Evolutionary conservation across 2,888 invertebrate genomes (phyloP).

Genomic region (Tetranychus piercei): DNA sequence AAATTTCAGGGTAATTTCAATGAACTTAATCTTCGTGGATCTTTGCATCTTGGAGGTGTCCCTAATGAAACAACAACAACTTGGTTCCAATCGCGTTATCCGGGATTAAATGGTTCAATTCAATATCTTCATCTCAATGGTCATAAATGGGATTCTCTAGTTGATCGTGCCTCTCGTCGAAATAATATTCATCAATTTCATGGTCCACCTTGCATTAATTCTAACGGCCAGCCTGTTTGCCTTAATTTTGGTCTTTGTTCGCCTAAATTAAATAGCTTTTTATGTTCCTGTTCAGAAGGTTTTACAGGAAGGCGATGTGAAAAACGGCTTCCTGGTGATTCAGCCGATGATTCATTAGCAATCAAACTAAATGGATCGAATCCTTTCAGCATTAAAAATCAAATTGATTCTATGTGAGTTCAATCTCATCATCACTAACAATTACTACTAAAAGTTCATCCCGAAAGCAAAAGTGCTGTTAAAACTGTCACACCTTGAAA

Average conservation of each 20-base stretch:
- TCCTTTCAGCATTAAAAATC: background rate
- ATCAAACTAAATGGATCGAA: background rate
- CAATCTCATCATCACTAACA: background rate
- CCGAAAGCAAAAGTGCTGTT: too few relatives aligned
- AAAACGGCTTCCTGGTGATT: background rate
- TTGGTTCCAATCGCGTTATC: background rate
- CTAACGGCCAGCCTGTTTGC: background rate
- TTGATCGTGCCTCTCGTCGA: conserved; percentile 28
- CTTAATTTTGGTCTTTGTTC: background rate
- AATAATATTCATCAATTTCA: background rate
- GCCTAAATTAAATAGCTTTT: background rate
- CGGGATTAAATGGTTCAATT: conserved; percentile 48
- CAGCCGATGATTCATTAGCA: background rate
- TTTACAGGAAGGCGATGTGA: background rate
- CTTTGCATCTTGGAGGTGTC: conserved; percentile 56
- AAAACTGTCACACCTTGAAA: too few relatives aligned
- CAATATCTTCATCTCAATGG: conserved; percentile 65
- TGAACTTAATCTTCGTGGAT: conserved; percentile 59
- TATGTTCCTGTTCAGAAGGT: background rate
- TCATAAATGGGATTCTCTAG: conserved; percentile 39
- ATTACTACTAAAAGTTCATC: too few relatives aligned
- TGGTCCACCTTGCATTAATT: background rate
- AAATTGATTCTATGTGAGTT: background rate
- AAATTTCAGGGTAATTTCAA: conserved; percentile 47
- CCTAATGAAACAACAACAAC: conserved; percentile 28